Base-by-base conservation (phyloP, 2,113 vertebrate species). In the Petroica traversi region DNA sequence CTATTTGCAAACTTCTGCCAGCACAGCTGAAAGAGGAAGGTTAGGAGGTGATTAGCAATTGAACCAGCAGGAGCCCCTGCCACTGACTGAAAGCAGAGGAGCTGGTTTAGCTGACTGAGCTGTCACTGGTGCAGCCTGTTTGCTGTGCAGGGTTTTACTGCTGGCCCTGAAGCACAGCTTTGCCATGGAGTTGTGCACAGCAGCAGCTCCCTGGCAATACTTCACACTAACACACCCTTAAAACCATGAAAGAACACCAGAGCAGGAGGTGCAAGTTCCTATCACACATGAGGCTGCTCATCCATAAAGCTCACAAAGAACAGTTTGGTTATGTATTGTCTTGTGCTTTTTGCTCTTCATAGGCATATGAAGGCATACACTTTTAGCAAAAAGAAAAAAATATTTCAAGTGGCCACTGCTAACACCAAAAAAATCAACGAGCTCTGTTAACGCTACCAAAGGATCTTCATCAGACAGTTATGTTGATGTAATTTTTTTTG, bases 401-500 rank as follows among this genome's bases (percentile, higher is more conserved):
- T 9, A 43, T 22, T 63, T 45, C 40, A 77, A 54, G 14, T 6
- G 19, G 29, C 5, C 51, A 77, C 29, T 29, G 19, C 49, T 80
- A 84, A 48, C 8, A 66, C 7, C 8, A 84, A 36, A 93, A 82
- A 90, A 79, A 43, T 38, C 29, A 68, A 75, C 29, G n/a, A 43
- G 14, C 16, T 72, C n/a, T 61, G 13, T 48, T 48, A 20, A 31
- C 48, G 16, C 11, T 43, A 52, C 31, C 38, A 59, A 74, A 90
- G 31, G 5, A 38, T 59, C 54, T 61, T 57, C 78, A 59, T 10
- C 1, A 10, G 31, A 52, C 14, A 85, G 29, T 34, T 69, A 45
- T 0, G 0, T 2, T 4, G 6, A 49, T 5, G 0, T 16, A 6
- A 12, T 16, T 57, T 28, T 25, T 46, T 77, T 14, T 62, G 18